phyloP scores from a whole-genome alignment of 2,113 vertebrate species.

The Gracilinanus agilis region DNA sequence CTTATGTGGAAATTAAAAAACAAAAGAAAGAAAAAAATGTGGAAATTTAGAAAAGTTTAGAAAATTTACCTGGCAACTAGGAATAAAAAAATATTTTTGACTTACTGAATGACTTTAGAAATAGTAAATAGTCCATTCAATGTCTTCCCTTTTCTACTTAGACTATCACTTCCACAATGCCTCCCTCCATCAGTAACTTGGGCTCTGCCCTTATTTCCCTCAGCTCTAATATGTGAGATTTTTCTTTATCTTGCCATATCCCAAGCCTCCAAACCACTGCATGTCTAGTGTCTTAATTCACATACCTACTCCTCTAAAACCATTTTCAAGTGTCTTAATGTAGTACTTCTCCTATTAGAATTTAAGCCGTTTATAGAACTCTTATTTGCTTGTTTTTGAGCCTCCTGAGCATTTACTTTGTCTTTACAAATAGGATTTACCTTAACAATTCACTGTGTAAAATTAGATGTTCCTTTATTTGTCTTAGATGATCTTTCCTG shows the following conservation, averaged over 20 bases:
- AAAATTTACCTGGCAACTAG: too few relatives aligned
- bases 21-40: too few relatives aligned
- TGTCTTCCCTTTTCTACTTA: too few relatives aligned
- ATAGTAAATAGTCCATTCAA: background rate
- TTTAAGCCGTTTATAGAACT: background rate
- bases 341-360: background rate
- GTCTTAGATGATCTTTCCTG: background rate
- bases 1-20: too few relatives aligned
- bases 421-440: background rate
- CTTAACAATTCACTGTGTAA: background rate
- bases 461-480: background rate
- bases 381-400: background rate
- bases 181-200: background rate
- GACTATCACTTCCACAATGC: background rate
- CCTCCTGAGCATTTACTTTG: background rate
- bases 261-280: background rate
- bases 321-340: background rate
- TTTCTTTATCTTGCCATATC: background rate
- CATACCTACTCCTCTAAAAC: background rate
- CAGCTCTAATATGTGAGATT: background rate
- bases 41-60: too few relatives aligned
- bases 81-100: background rate
- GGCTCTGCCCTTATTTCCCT: background rate
- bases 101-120: background rate
- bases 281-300: background rate